These are phyloP conservation scores for Reinhardtius hippoglossoides DNA, from an alignment of 2,113 vertebrate genomes.

Conservation along the genomic window DNA sequence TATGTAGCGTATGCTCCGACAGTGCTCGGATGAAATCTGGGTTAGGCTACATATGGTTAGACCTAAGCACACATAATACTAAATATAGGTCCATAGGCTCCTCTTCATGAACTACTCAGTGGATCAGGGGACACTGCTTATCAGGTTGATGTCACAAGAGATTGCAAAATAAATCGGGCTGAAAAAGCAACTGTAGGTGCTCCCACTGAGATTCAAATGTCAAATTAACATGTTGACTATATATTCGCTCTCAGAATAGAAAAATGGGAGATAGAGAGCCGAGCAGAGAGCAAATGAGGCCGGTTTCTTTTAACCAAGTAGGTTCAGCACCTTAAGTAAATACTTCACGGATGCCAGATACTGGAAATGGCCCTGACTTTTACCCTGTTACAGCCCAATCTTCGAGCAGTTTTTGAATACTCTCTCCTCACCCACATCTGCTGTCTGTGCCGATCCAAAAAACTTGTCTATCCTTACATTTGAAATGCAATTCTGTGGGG, in stretches of 20 bases:
- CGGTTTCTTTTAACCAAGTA: constrained; percentile 5
- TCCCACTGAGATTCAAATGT: constrained; percentile 64
- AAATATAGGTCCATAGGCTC: constrained; percentile 42
- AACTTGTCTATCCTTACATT: constrained; percentile 52
- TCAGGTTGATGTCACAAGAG: constrained; percentile 52
- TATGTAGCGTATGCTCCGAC: constrained; percentile 58
- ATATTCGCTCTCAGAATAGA: constrained; percentile 22
- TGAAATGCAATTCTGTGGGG: constrained; percentile 66
- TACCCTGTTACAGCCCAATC: constrained; percentile 12
- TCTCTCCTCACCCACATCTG: constrained; percentile 31
- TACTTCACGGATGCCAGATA: constrained; percentile 36
- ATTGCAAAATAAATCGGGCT: constrained; percentile 38
- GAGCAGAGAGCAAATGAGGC: constrained; percentile 21
- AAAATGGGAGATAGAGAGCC: constrained; percentile 16
- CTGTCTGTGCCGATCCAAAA: constrained; percentile 37
- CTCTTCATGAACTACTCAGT: constrained; percentile 29
- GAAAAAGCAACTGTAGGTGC: constrained; percentile 46
- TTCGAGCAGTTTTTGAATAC: constrained; percentile 31
- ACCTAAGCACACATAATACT: constrained; percentile 49
- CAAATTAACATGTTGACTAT: constrained; percentile 64
- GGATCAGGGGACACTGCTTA: constrained; percentile 37
- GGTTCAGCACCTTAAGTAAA: constrained; percentile 32
- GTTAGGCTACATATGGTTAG: constrained; percentile 67
- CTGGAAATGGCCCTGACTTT: constrained; percentile 42
- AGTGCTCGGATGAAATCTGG: constrained; percentile 68